phyloP scores from a whole-genome alignment of 2,113 vertebrate genomes.

The Onychostoma macrolepis region DNA sequence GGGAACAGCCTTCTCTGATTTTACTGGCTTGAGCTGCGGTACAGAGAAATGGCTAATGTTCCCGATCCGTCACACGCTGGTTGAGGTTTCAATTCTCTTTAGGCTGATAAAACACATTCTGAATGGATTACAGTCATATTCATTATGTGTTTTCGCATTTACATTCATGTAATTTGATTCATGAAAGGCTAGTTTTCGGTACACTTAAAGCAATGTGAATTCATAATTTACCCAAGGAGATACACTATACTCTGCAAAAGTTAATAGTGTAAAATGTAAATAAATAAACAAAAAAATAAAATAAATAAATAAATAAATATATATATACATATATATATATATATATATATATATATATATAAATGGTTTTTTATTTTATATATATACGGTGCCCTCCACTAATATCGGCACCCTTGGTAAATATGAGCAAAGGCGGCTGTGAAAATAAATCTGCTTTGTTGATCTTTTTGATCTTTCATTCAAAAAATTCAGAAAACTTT shows the following conservation, averaged over 20 bases:
- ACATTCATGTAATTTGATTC: neutral
- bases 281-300: neutral
- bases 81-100: neutral
- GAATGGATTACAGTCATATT: neutral
- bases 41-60: neutral
- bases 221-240: neutral
- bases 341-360: too few relatives aligned
- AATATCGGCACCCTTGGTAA: too few relatives aligned
- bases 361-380: too few relatives aligned
- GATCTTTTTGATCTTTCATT: too few relatives aligned
- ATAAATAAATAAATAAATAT: neutral
- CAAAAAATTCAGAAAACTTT: too few relatives aligned
- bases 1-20: slow-evolving; percentile 36
- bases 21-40: slow-evolving; percentile 5
- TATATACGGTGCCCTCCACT: too few relatives aligned
- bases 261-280: neutral
- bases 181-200: neutral
- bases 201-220: neutral
- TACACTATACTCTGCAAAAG: neutral
- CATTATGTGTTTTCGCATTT: neutral
- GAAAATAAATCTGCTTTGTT: too few relatives aligned
- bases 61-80: neutral
- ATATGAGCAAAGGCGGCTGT: too few relatives aligned
- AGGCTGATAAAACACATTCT: slow-evolving; percentile 17
- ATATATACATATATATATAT: too few relatives aligned